Conservation (phyloP, 2,797 vertebrate species). For the Onychomys torridus region DNA sequence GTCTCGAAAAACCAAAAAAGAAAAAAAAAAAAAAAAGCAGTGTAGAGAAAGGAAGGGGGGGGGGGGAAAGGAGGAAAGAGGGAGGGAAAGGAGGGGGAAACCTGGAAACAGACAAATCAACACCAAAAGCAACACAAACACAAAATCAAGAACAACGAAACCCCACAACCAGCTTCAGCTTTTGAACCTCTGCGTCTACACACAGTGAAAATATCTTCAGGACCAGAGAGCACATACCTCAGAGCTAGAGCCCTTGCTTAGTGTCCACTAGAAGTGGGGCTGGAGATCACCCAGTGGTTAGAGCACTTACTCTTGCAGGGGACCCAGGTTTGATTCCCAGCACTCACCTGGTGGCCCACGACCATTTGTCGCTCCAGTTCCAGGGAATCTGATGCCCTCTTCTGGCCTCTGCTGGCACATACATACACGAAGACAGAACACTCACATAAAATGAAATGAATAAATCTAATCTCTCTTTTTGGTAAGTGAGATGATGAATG, state of each 20-base stretch:
- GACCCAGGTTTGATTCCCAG: neutral
- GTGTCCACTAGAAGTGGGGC: neutral
- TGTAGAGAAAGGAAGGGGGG: neutral
- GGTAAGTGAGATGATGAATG: neutral
- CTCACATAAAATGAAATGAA: neutral
- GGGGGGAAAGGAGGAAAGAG: too few species aligned
- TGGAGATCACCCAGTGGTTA: neutral
- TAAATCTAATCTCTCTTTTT: neutral
- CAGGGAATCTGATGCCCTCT: neutral
- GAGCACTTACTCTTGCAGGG: neutral
- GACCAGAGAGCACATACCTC: neutral
- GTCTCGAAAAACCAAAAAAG: too few species aligned
- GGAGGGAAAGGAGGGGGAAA: neutral
- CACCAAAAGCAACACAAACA: neutral
- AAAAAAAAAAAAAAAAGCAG: too few species aligned
- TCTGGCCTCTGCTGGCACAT: neutral
- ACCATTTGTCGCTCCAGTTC: neutral
- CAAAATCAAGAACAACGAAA: neutral
- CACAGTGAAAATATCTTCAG: neutral
- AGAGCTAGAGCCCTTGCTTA: neutral
- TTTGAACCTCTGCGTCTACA: neutral
- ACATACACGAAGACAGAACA: neutral
- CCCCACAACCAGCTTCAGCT: neutral
- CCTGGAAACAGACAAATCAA: neutral
- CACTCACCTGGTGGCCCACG: neutral